Evolutionary conservation across 1,140 invertebrate genomes (phyloP).

Genomic region (Armadillidium nasatum): DNA sequence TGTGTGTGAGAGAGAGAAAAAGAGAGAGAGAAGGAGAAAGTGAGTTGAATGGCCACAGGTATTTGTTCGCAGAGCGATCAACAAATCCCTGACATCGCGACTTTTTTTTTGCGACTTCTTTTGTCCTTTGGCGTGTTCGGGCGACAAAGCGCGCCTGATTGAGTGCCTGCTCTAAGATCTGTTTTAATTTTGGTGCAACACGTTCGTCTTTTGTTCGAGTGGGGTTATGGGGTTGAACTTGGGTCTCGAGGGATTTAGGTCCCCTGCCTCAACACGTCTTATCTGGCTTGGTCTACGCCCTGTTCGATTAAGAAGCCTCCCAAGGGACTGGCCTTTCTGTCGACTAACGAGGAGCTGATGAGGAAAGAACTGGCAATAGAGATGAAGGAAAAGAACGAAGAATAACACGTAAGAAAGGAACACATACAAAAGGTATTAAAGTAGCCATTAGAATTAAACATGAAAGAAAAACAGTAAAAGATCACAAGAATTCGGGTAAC

Average conservation of each 20-base stretch:
- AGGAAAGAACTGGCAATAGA: constrained; percentile 14
- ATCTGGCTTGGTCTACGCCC: constrained; percentile 41
- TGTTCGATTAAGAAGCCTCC: constrained; percentile 43
- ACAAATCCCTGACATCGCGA: constrained; percentile 43
- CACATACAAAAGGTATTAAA: too few species aligned
- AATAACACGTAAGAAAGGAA: too few species aligned
- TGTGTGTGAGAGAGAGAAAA: too few species aligned
- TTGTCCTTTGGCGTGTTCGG: constrained; percentile 37
- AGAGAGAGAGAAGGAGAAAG: neutral
- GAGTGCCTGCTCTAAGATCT: constrained; percentile 42
- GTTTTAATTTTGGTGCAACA: constrained; percentile 45
- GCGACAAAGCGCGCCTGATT: constrained; percentile 37
- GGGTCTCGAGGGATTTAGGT: constrained; percentile 31
- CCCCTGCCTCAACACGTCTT: constrained; percentile 41
- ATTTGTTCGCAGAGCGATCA: constrained; percentile 42
- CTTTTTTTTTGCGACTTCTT: constrained; percentile 39
- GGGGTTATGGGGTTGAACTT: constrained; percentile 7
- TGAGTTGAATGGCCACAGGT: constrained; percentile 28
- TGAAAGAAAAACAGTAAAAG: too few species aligned
- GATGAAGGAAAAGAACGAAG: neutral
- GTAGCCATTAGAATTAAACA: too few species aligned
- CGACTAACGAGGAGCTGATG: neutral
- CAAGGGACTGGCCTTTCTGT: constrained; percentile 35
- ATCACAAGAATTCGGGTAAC: too few species aligned
- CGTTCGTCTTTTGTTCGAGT: constrained; percentile 39